phyloP scores from a whole-genome alignment of 2,797 vertebrate genomes.

The Neostethus bicornis region DNA sequence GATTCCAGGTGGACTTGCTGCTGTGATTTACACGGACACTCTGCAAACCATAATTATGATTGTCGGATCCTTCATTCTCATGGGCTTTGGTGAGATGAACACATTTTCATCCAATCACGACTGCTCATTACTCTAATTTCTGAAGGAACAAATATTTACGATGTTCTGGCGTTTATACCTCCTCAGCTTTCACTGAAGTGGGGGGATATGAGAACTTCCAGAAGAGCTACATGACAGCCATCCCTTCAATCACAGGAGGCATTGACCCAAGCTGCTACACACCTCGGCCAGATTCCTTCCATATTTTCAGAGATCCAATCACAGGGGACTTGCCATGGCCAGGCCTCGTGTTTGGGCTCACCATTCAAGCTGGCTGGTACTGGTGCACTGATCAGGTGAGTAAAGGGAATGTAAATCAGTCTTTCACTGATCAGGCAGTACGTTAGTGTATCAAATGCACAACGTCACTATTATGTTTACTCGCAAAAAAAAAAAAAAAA shows the following conservation, averaged over 20 bases:
- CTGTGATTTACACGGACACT: conserved; percentile 97
- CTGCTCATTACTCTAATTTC: not conserved
- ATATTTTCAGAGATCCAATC: conserved; percentile 86
- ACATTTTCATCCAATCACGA: not conserved
- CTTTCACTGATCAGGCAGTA: too few relatives aligned
- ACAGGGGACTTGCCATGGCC: conserved; percentile 92
- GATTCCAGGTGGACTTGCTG: conserved; percentile 88
- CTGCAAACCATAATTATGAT: conserved; percentile 95
- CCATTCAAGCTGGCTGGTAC: conserved; percentile 88
- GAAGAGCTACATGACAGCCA: conserved; percentile 84
- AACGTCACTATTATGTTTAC: too few relatives aligned
- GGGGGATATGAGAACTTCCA: conserved; percentile 87
- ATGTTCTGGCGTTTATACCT: conserved; percentile 2
- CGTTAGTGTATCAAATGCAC: too few relatives aligned
- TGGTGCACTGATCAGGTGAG: conserved; percentile 96
- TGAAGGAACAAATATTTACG: not conserved
- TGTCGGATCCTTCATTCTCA: conserved; percentile 90
- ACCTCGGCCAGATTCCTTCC: conserved; percentile 87
- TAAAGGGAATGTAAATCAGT: too few relatives aligned
- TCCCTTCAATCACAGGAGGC: conserved; percentile 66
- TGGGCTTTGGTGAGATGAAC: conserved; percentile 86
- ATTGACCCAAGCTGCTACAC: conserved; percentile 78
- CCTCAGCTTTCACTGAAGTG: conserved; percentile 79
- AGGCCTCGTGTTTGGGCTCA: conserved; percentile 86
- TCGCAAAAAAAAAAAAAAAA: too few relatives aligned